Evolutionary conservation across 1,140 invertebrate genomes (phyloP).

Genomic region (Lerema accius): DNA sequence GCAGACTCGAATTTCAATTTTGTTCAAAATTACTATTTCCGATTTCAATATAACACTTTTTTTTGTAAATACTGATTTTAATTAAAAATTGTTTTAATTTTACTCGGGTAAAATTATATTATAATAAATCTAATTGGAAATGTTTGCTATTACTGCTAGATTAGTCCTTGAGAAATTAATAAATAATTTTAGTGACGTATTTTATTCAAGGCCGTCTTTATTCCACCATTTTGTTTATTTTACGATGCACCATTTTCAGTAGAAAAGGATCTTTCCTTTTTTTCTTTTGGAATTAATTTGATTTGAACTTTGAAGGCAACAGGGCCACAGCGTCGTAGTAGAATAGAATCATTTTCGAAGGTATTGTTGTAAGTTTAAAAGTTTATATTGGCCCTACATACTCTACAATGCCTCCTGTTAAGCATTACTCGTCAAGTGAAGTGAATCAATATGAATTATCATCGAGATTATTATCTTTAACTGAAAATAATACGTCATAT

Average conservation of each 20-base stretch:
- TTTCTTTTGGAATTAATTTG: constrained; percentile 51
- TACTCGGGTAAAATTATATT: background rate
- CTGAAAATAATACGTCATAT: constrained; percentile 75
- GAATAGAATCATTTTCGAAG: constrained; percentile 46
- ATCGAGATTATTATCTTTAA: constrained; percentile 74
- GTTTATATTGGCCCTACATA: constrained; percentile 41
- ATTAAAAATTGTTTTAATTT: background rate
- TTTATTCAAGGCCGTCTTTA: constrained; percentile 48
- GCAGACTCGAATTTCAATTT: constrained; percentile 13
- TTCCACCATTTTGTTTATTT: constrained; percentile 60
- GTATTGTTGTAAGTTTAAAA: constrained; percentile 60
- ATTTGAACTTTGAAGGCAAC: constrained; percentile 37
- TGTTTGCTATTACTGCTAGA: background rate
- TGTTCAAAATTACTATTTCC: constrained; percentile 10
- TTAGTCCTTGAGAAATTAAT: background rate
- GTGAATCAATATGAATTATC: constrained; percentile 80
- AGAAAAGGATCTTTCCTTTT: constrained; percentile 34
- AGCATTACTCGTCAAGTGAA: constrained; percentile 77
- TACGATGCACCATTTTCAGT: constrained; percentile 43
- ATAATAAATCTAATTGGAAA: background rate
- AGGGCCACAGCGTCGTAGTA: constrained; percentile 22
- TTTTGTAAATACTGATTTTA: background rate
- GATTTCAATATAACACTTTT: background rate
- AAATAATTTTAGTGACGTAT: constrained; percentile 17
- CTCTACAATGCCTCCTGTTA: constrained; percentile 69